Evolutionary conservation across 2,113 vertebrate species (phyloP).

Genomic region (Erinaceus europaeus): DNA sequence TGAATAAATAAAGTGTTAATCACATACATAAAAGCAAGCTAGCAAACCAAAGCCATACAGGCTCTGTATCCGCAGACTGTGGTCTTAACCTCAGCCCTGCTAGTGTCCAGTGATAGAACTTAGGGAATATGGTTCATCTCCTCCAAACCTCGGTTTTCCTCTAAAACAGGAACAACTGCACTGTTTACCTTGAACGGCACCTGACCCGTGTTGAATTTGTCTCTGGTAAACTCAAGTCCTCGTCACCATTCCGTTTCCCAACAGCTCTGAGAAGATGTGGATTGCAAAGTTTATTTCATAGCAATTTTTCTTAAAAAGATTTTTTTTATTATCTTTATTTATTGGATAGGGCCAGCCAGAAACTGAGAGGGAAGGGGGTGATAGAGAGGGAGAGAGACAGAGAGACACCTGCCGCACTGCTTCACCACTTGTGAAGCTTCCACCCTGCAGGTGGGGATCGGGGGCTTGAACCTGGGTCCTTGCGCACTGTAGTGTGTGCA

Average conservation of each 20-base stretch:
- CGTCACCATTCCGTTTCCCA: not conserved
- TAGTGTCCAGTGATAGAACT: accelerated
- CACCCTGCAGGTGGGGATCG: no score
- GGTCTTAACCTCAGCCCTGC: not conserved
- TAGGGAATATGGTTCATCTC: not conserved
- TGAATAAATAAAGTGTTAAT: no score
- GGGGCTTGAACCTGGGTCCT: no score
- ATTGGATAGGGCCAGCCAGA: no score
- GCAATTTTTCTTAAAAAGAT: not conserved
- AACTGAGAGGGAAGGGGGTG: no score
- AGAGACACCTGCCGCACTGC: no score
- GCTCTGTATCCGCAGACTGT: accelerated
- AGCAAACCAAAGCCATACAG: accelerated
- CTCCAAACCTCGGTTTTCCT: not conserved
- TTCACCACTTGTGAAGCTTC: no score
- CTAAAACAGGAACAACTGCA: not conserved
- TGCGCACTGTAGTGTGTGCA: no score
- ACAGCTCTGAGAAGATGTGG: not conserved
- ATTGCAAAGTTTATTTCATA: not conserved
- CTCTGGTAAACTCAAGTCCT: not conserved
- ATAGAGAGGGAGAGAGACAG: no score
- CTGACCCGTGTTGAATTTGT: not conserved
- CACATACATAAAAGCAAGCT: no score
- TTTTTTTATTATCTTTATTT: no score
- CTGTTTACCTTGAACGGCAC: no score